phyloP scores from a whole-genome alignment of 2,113 vertebrate genomes.

The Falcunculus frontatus region DNA sequence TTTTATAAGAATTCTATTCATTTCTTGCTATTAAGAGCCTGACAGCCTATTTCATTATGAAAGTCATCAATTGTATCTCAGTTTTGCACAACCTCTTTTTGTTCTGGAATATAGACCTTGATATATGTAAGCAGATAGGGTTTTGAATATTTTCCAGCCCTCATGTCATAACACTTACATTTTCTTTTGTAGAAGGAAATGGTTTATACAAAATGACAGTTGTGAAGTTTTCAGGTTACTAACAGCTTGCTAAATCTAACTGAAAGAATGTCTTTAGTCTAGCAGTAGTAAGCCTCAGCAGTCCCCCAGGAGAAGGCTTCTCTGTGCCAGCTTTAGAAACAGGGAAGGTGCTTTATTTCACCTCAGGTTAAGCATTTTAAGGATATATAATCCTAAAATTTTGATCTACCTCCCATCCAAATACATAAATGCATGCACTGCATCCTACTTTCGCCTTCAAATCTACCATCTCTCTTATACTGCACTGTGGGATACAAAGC shows the following conservation, averaged over 20 bases:
- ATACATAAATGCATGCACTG: neutral
- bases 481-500: neutral
- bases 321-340: neutral
- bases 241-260: neutral
- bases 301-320: neutral
- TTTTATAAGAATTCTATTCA: neutral
- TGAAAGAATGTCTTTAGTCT: neutral
- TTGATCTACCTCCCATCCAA: neutral
- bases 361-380: neutral
- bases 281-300: neutral
- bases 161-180: neutral
- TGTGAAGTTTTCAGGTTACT: neutral
- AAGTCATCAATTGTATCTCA: neutral
- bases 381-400: neutral
- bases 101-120: neutral
- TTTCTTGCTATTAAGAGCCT: neutral
- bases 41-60: neutral
- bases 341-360: neutral
- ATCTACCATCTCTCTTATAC: neutral
- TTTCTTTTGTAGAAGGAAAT: neutral
- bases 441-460: neutral
- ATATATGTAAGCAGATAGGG: neutral
- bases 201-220: neutral
- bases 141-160: neutral
- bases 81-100: neutral